These are phyloP conservation scores for Plemyria rubiginata DNA, from an alignment of 2,888 invertebrate genomes.

Conservation along the genomic window DNA sequence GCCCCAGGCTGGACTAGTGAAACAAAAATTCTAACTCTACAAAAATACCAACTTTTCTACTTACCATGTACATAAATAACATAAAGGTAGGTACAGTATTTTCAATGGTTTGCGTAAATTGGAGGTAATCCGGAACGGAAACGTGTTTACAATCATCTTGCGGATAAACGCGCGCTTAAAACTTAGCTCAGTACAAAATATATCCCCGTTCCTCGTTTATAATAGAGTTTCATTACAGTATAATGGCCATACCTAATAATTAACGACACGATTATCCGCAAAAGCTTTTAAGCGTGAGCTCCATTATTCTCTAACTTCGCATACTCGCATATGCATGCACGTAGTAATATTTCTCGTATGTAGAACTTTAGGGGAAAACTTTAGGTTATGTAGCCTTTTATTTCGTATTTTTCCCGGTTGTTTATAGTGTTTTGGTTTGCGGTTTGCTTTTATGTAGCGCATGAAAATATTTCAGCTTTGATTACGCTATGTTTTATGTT, in stretches of 20 bases:
- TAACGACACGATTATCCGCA: conserved; percentile 65
- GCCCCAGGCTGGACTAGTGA: no score
- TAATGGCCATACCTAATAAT: conserved; percentile 60
- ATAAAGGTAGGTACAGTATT: not conserved
- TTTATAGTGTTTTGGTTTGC: conserved; percentile 31
- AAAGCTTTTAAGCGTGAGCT: conserved; percentile 69
- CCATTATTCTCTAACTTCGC: conserved; percentile 57
- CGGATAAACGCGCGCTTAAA: conserved; percentile 30
- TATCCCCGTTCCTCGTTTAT: conserved; percentile 33
- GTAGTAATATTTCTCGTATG: conserved; percentile 33
- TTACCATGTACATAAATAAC: no score
- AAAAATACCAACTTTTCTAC: no score
- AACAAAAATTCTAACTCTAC: no score
- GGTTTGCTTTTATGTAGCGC: conserved; percentile 22
- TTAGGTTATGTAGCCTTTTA: conserved; percentile 28
- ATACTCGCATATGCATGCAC: conserved; percentile 42
- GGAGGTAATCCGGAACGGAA: conserved; percentile 9
- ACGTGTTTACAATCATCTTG: conserved; percentile 30
- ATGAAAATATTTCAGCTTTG: conserved; percentile 24
- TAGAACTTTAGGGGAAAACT: conserved; percentile 32
- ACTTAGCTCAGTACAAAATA: conserved; percentile 28
- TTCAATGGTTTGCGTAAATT: conserved; percentile 18
- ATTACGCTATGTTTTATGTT: conserved; percentile 20
- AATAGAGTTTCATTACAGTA: conserved; percentile 57
- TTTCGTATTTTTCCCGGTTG: conserved; percentile 31